Conservation (phyloP, 2,888 invertebrate species). For the Drosophila atroscutellata region DNA sequence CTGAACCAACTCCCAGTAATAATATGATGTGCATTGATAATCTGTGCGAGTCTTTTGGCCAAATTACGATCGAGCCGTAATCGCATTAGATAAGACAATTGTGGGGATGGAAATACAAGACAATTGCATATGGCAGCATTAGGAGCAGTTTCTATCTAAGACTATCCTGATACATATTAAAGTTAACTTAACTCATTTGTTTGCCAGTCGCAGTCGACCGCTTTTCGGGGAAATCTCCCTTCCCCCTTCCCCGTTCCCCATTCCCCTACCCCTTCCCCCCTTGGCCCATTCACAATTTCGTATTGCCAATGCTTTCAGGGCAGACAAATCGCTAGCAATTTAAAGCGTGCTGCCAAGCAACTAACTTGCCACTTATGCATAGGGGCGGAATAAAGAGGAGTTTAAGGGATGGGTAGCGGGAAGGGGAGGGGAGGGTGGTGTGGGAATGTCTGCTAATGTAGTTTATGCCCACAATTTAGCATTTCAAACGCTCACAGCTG, state of each 20-base stretch:
- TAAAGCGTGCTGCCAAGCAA: conserved; percentile 64
- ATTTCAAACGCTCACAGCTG: conserved; percentile 61
- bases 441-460: conserved; percentile 60
- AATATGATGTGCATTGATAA: conserved; percentile 27
- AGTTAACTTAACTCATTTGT: conserved; percentile 59
- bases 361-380: conserved; percentile 56
- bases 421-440: background rate
- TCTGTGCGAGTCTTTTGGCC: conserved; percentile 18
- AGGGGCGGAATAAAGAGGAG: conserved; percentile 9
- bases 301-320: conserved; percentile 40
- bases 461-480: conserved; percentile 76
- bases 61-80: conserved; percentile 27
- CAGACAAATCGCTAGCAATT: conserved; percentile 60
- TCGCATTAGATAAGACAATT: conserved; percentile 45
- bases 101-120: conserved; percentile 16
- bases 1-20: conserved; percentile 9
- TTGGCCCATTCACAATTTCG: background rate
- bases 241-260: background rate
- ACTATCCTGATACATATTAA: conserved; percentile 41
- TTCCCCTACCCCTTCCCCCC: background rate
- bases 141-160: conserved; percentile 7
- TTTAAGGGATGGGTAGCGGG: rapidly evolving
- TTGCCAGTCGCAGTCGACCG: conserved; percentile 18
- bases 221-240: background rate
- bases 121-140: conserved; percentile 6